Evolutionary conservation across 2,888 invertebrate genomes (phyloP), one percentile per base, ranked within the genome.

Genomic region (Erebia aethiops): DNA sequence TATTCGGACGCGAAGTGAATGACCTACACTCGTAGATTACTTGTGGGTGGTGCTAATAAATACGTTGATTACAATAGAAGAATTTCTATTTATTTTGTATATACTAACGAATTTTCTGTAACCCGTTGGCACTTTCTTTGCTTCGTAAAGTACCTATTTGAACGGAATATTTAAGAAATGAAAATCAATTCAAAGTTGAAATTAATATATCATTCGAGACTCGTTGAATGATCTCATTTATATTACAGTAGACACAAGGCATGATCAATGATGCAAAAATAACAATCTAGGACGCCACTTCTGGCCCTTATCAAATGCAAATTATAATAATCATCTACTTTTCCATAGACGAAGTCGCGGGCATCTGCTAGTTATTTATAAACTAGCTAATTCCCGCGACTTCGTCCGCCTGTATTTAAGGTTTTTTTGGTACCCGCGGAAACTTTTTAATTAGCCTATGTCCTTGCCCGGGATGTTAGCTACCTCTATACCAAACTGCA

Each of bases 251-350:
- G n/a, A n/a, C 67, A 7, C 5, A 35, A 74, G 76, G 78, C 74
- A 76, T 74, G 76, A 74, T 72, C 54, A 54, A 54, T 18, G 18
- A 18, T 54, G 76, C 76, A 82, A 82, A 83, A 82, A 83, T 83
- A 84, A 82, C 79, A 78, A 82, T 80, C 76, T 82, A 71, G 82
- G 79, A 69, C 84, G 77, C 75, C 77, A 74, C 76, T 77, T 78
- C 75, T 76, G 73, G 76, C 77, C 71, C 65, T 69, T 54, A 18
- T 16, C 16, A n/a, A n/a, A n/a, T 16, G 52, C 14, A 52, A 52
- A 57, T 57, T 46, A 46, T 46, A 46, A 46, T 46, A 41, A 18
- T 14, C 10, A 26, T 13, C 21, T n/a, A 58, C 13, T 58, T 7
- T 58, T 35, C 8, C 35, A 58, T 2, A 2, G 21, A 26, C 2